Evolutionary conservation across 2,797 vertebrate genomes (phyloP), one percentile per base, ranked within the genome.

Genomic region (Takifugu ocellatus): DNA sequence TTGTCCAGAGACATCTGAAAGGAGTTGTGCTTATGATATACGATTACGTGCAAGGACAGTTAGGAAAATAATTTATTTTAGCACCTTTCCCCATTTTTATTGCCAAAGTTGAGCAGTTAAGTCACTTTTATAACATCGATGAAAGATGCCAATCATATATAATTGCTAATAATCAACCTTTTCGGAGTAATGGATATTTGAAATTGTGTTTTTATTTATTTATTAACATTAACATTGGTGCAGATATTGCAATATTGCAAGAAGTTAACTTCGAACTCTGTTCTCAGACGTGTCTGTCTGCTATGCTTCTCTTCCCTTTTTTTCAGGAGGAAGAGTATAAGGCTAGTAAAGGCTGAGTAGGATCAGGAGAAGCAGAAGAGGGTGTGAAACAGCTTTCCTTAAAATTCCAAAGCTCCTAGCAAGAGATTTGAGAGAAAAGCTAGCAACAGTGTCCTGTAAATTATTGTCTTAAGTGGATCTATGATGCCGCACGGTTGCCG

Each of bases 401-500:
- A 59, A 65, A 70, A 46, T 62, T 58, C 55, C 6, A 48, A 52
- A 70, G 58, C 54, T 67, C 54, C 25, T 43, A 9, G 24, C 31
- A 31, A 29, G 15, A 15, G 21, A 25, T 10, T 6, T 36, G 50
- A 15, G 33, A 45, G 66, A 63, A 15, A 25, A 3, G 15, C 6
- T 44, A 29, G 24, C 52, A 49, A 44, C 7, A 52, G 49, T 12
- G 57, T 49, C 59, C 25, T 54, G 51, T 53, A 44, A 64, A 57
- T 58, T 1, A 51, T 49, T 66, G 58, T 49, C 50, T 49, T 50
- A 9, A 15, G 25, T 59, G 54, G 46, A 61, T 48, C 60, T 61
- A 59, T 29, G 59, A 67, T 21, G 62, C 54, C 63, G 54, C 62
- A 26, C 58, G 58, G 58, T 49, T 33, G 49, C 56, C 61, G 59